phyloP scores from a whole-genome alignment of 1,140 invertebrate species.

The Drosophila bocqueti region DNA sequence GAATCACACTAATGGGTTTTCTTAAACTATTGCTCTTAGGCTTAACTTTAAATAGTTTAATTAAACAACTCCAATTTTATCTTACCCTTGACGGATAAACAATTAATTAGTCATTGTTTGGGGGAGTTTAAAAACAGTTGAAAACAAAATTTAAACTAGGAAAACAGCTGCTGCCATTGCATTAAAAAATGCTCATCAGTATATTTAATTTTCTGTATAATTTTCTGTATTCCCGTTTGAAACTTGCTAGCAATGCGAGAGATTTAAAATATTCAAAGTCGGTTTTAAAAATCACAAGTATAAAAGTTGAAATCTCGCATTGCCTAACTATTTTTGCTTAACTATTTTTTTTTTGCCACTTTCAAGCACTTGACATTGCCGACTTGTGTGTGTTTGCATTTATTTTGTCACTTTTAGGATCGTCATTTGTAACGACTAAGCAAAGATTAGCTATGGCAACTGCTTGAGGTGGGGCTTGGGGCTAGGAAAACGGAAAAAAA shows the following conservation, averaged over 20 bases:
- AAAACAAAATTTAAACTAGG: neutral
- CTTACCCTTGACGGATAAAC: constrained; percentile 2
- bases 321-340: constrained; percentile 6
- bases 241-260: neutral
- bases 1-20: constrained; percentile 5
- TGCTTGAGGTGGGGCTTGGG: constrained; percentile 18
- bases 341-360: constrained; percentile 1
- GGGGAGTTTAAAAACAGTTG: neutral
- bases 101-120: neutral
- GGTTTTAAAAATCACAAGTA: constrained; percentile 2
- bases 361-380: constrained; percentile 61
- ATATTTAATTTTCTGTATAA: too few species aligned
- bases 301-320: neutral
- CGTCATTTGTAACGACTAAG: constrained; percentile 54
- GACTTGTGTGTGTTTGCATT: constrained; percentile 9
- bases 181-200: neutral
- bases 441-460: constrained; percentile 64
- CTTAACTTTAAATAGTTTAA: neutral
- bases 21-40: constrained; percentile 20
- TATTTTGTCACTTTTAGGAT: constrained; percentile 34
- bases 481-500: constrained; percentile 17
- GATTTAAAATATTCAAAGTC: neutral
- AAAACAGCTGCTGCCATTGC: neutral
- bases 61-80: constrained; percentile 11
- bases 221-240: neutral